Evolutionary conservation across 2,113 vertebrate species (phyloP), one percentile per base, ranked within the genome.

Genomic region (Phocoena phocoena): DNA sequence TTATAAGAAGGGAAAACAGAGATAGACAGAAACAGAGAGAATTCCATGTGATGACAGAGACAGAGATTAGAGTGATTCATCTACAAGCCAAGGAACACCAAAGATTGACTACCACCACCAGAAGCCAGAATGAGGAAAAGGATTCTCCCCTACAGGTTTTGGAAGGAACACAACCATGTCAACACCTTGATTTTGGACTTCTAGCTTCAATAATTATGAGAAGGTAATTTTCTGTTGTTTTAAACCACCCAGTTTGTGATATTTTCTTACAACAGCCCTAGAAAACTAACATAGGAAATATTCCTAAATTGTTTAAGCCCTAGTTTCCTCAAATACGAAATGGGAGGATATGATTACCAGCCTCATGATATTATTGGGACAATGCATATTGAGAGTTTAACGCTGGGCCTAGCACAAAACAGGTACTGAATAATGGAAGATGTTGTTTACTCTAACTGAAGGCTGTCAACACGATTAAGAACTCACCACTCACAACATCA

Each of bases 101-200:
- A 50, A 73, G 31, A 76, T 6, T 38, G n/a, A 89, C 14, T 73
- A 10, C 11, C 44, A 76, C 26, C 28, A 15, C 8, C 17, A 38
- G 36, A 71, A 76, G n/a, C 1, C 25, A 68, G 38, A 11, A 71
- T 60, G 28, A 83, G 3, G 6, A 50, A 33, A 86, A 31, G 44
- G 26, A 81, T 38, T 15, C 5, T 77, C 23, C 23, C 17, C 21
- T 17, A 31, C 33, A 73, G 41, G 3, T 88, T 26, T 81, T 26
- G 65, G 21, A 60, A 18, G 25, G 2, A 68, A 10, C 2, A 2
- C 14, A 17, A 36, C 1, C 10, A 25, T 6, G 31, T 1, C 11
- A 77, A 38, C n/a, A 47, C 13, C 2, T 85, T 55, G 38, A 53
- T 26, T 79, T n/a, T 26, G 5, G 28, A 85, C 25, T n/a, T 90